Evolutionary conservation across 2,797 vertebrate genomes (phyloP), one percentile per base, ranked within the genome.

Genomic region (Fringilla coelebs): DNA sequence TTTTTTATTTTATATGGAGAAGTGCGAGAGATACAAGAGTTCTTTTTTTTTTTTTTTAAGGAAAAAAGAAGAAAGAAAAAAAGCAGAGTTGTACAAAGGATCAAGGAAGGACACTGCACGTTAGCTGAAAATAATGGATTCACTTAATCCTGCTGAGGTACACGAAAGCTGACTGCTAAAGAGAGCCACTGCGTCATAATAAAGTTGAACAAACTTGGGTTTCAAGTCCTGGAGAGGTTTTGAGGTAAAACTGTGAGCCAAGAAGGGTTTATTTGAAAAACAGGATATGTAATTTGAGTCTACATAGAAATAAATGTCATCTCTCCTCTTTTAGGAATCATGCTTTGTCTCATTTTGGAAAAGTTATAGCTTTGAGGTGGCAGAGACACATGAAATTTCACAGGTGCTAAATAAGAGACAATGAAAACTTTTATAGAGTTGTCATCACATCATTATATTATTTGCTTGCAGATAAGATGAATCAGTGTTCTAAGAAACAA

Each of bases 101-200:
- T 90, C 85, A 85, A 66, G 63, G 46, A 91, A 43, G 62, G 61
- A 31, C 51, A 52, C 49, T 83, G 55, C 82, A 38, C 80, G 25
- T 92, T 76, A 82, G 54, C 73, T 91, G 34, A 94, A 90, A 91
- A 73, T 81, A 80, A 93, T 65, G 40, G 54, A 83, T 93, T 90
- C 77, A 51, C 68, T 80, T 96, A 90, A 93, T 85, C 54, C 67
- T 88, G 22, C 75, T 89, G 76, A 88, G 76, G 65, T 77, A 92
- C 94, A 89, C 85, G 72, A 88, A 93, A 75, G 26, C 45, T 80
- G 85, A 78, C 65, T 92, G 43, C 67, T 93, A 60, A 95, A 93
- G 41, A 80, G 28, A 94, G 77, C 10, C 66, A 34, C 26, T 65
- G 34, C 3, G 0, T 67, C 66, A 58, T 70, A 90, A 81, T 63